Evolutionary conservation across 2,113 vertebrate genomes (phyloP), one percentile per base, ranked within the genome.

Genomic region (Grammomys surdaster): DNA sequence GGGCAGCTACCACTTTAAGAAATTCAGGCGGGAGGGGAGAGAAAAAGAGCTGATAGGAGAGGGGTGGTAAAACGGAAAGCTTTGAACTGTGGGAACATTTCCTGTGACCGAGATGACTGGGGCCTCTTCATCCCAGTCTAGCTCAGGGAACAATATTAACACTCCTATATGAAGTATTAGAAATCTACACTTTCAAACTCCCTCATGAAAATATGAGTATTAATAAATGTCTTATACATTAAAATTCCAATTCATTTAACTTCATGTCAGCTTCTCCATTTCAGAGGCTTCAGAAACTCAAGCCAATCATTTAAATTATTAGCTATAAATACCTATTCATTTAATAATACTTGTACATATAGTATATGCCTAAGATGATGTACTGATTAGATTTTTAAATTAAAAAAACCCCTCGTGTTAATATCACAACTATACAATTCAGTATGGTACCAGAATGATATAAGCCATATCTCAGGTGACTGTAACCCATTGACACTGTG

Each of bases 151-250:
- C 5, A 89, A 40, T 72, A 28, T 73, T 72, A 67, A 95, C 31
- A 72, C 73, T 80, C 46, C 20, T 67, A 91, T 70, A 78, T 86
- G 70, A 93, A 91, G 48, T 36, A 93, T 60, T 80, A 93, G 20
- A 97, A 87, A n/a, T 46, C 40, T 72, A 87, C 1, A 58, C 7
- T 43, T 91, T 89, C 48, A 89, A 93, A 97, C 77, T 73, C 48
- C 11, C 24, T 19, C 14, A 60, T 60, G 19, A 96, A 89, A 87
- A 1, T 88, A 90, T 70, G 24, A 80, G 36, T 43, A 88, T 85
- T 63, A 81, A 96, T 70, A 91, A 94, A 81, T 24, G 16, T 89
- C 48, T 76, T 69, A 24, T 4, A 88, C 63, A 22, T 86, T 51
- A 65, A 93, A 88, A 67, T 88, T 36, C n/a, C 56, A 40, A 58